Base-by-base conservation (phyloP, 1,140 invertebrate species). In the Caenorhabditis briggsae region DNA sequence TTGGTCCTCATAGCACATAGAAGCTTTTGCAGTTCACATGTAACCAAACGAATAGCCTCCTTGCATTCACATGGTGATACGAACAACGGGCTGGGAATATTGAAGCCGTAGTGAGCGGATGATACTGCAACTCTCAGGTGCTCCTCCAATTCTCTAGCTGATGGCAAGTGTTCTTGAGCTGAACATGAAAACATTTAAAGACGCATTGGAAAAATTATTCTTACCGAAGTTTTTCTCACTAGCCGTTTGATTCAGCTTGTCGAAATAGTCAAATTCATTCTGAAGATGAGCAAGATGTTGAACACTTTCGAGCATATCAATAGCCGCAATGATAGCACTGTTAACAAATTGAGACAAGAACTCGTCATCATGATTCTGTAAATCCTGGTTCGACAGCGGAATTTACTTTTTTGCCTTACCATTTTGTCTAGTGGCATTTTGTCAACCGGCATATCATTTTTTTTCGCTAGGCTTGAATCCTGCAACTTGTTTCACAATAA, bases 241-340 rank as follows among this genome's bases (percentile, higher is more conserved):
- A 33, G 25, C 20, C 33, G 8, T 9, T 43, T 18, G 43, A 33
- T 50, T 23, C 3, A 53, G 7, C 11, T 53, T 50, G 20, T 53
- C 23, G 70, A 78, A 78, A 53, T 78, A 78, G 6, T 78, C 70
- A n/a, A 78, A 50, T 23, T 78, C 12, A 2, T 14, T 25, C 11
- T 50, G 18, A 23, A 78, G 20, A 12, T 78, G 43, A 50, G 70
- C n/a, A 6, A 78, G 11, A 78, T 78, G 43, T 23, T 78, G 70
- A 43, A 50, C 70, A 78, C 70, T 25, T 43, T 78, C 70, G 9
- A 78, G n/a, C 5, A 50, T 78, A 14, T 78, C 70, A 78, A 46
- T 50, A 11, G 46, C 43, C 2, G 46, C 70, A 50, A 78, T 23
- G 5, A 50, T 8, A n/a, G 43, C 70, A 33, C 46, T 78, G 6